Evolutionary conservation across 1,140 invertebrate species (phyloP).

Genomic region (Hylaeus volcanicus): DNA sequence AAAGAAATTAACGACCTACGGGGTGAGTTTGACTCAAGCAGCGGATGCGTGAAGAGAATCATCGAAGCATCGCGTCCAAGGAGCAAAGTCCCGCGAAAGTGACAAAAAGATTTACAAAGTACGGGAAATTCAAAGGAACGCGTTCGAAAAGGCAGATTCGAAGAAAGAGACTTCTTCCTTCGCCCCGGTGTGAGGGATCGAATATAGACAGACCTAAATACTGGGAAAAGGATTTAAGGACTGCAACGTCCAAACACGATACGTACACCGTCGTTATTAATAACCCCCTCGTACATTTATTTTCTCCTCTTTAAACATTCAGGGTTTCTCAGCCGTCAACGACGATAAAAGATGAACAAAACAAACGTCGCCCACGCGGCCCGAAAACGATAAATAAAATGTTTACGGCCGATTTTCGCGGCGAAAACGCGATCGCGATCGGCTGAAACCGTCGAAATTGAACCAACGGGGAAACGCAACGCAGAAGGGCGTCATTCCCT

Average conservation of each 20-base stretch:
- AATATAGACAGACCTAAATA: not conserved
- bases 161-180: no score
- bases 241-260: not conserved
- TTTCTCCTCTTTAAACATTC: not conserved
- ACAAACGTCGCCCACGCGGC: not conserved
- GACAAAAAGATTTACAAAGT: not conserved
- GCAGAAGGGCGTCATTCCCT: conserved; percentile 32
- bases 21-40: no score
- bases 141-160: no score
- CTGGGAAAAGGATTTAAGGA: not conserved
- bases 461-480: not conserved
- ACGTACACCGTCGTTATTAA: not conserved
- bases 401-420: not conserved
- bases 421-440: not conserved
- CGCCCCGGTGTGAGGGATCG: not conserved
- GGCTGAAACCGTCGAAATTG: not conserved
- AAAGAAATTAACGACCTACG: no score
- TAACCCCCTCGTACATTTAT: not conserved
- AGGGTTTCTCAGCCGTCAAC: not conserved
- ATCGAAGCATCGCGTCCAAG: no score
- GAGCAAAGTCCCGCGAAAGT: not conserved
- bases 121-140: no score
- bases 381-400: not conserved
- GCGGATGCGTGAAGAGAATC: no score
- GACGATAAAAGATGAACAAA: not conserved